These are phyloP conservation scores for Diabrotica undecimpunctata DNA, from an alignment of 1,140 invertebrate species.

Conservation along the genomic window DNA sequence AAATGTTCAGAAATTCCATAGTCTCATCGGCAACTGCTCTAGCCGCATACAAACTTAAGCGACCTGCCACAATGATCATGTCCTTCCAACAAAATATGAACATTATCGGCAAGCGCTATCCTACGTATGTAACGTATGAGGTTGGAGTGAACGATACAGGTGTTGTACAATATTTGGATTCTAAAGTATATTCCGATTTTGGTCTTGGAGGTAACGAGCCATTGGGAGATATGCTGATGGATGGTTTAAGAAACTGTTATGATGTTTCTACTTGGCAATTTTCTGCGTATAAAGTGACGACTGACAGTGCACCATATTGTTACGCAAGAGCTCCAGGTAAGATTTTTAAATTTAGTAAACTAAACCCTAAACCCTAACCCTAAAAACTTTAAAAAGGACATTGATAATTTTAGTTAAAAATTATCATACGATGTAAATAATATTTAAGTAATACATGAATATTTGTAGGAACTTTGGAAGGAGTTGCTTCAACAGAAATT, in stretches of 20 bases:
- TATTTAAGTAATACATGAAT: too few species aligned
- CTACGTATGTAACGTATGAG: conserved; percentile 59
- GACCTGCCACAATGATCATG: conserved; percentile 58
- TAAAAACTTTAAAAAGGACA: too few species aligned
- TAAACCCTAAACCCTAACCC: too few species aligned
- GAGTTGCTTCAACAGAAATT: conserved; percentile 64
- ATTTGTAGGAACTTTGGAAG: conserved; percentile 51
- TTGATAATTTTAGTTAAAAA: too few species aligned
- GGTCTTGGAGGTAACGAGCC: conserved; percentile 29
- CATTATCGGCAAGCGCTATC: conserved; percentile 54
- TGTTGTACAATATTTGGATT: conserved; percentile 62
- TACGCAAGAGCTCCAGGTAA: conserved; percentile 30
- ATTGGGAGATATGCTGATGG: conserved; percentile 9
- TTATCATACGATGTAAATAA: too few species aligned
- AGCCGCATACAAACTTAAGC: conserved; percentile 53
- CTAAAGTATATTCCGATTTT: conserved; percentile 24
- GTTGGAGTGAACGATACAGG: conserved; percentile 64
- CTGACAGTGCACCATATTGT: conserved; percentile 22
- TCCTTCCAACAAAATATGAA: conserved; percentile 65
- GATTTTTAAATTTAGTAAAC: conserved; percentile 3
- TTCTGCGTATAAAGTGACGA: conserved; percentile 23
- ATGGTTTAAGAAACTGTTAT: conserved; percentile 24
- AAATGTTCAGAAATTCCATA: conserved; percentile 53
- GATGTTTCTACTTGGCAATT: conserved; percentile 16
- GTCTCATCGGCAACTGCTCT: conserved; percentile 55